A percentile compares a stretch with the other conserved stretches of the same genome.
Evolutionary conservation across 2,113 vertebrate species (phyloP).

Genomic region (Poeciliopsis prolifica): DNA sequence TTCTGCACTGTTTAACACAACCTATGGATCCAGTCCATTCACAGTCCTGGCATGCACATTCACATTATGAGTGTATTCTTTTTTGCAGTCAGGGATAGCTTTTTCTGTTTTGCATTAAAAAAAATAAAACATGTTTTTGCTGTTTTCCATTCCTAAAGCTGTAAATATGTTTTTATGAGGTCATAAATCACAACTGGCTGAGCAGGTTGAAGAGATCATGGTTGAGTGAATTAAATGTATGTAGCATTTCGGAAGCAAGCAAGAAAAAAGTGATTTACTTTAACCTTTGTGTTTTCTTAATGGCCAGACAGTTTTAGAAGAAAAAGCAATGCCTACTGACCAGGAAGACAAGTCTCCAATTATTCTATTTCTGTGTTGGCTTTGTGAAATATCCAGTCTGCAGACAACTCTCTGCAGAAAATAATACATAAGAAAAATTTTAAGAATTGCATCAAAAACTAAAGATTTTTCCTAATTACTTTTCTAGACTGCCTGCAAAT

Average conservation of each 20-base stretch:
- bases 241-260: not conserved
- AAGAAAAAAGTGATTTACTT: not conserved
- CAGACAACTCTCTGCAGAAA: constrained; percentile 2
- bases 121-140: not conserved
- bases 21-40: not conserved
- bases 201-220: constrained; percentile 11
- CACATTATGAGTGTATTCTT: not conserved
- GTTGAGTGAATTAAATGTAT: constrained; percentile 7
- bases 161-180: constrained; percentile 22
- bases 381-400: constrained; percentile 4
- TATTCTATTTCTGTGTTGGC: constrained; percentile 7
- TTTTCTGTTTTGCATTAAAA: not conserved
- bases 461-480: not conserved
- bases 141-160: not conserved
- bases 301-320: not conserved
- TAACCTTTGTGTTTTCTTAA: not conserved
- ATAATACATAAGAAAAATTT: constrained; percentile 7
- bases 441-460: constrained; percentile 14
- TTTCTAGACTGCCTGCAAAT: not conserved
- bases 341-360: not conserved
- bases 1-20: not conserved
- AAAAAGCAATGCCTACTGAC: constrained; percentile 13
- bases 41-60: not conserved
- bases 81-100: not conserved
- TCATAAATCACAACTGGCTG: constrained; percentile 6